Conservation (phyloP, 2,113 vertebrate genomes). For the Gallinago media region DNA sequence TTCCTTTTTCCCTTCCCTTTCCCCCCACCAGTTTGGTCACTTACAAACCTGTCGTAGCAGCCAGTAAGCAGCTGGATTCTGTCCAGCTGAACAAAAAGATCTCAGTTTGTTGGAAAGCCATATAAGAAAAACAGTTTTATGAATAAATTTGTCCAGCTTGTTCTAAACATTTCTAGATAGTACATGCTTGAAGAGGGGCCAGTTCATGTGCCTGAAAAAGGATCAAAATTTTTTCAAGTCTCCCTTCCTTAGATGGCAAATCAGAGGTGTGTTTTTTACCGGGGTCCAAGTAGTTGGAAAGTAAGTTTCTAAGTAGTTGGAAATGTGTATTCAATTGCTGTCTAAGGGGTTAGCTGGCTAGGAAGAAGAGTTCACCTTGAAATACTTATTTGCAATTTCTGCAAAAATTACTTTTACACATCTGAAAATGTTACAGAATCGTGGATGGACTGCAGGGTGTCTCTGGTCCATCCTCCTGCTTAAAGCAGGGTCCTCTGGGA, state of each 20-base stretch:
- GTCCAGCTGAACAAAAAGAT: not conserved
- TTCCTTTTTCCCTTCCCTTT: not conserved
- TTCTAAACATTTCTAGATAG: not conserved
- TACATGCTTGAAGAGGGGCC: not conserved
- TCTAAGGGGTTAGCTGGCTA: not conserved
- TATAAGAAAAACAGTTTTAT: not conserved
- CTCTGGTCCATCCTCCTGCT: not conserved
- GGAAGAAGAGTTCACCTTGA: not conserved
- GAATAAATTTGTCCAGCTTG: not conserved
- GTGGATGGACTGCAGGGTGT: not conserved
- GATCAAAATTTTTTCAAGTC: not conserved
- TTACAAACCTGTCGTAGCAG: not conserved
- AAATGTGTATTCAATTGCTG: not conserved
- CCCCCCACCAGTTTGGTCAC: not conserved
- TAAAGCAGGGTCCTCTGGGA: not conserved
- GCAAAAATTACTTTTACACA: not conserved
- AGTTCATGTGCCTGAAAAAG: not conserved
- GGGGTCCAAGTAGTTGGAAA: not conserved
- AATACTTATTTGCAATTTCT: not conserved
- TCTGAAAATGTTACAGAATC: not conserved
- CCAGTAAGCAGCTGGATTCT: not conserved
- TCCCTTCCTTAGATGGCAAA: not conserved
- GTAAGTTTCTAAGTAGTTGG: not conserved
- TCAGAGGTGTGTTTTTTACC: not conserved
- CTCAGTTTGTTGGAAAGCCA: not conserved